A percentile compares a stretch with the other conserved stretches of the same genome.
Evolutionary conservation across 2,113 vertebrate genomes (phyloP).

Genomic region (Actenoides lindsayi): DNA sequence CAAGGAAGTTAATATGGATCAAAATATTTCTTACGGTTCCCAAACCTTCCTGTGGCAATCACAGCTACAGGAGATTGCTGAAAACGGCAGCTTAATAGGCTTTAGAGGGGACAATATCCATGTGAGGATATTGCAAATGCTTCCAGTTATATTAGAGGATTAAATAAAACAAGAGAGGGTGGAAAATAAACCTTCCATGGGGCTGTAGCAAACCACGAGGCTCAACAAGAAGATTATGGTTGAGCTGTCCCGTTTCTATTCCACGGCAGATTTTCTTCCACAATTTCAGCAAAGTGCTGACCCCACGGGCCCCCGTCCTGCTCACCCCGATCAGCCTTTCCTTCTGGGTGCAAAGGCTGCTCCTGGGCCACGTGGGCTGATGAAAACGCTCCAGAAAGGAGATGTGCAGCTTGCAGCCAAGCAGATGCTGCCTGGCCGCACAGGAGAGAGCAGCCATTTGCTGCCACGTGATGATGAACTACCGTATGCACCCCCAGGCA

Average conservation of each 20-base stretch:
- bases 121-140: background rate
- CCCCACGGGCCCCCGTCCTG: accelerated
- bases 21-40: accelerated
- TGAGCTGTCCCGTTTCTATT: background rate
- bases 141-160: background rate
- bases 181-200: background rate
- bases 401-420: accelerated
- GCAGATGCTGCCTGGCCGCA: accelerated
- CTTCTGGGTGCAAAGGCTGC: accelerated
- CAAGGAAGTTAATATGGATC: accelerated
- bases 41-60: background rate
- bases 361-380: background rate
- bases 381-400: background rate
- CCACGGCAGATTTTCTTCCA: background rate
- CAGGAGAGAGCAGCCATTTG: accelerated
- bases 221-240: background rate
- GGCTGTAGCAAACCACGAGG: background rate
- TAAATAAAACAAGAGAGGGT: background rate
- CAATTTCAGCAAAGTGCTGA: accelerated
- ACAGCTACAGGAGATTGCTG: background rate
- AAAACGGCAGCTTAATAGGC: accelerated
- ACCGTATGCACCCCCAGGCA: accelerated
- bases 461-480: accelerated
- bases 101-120: background rate
- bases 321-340: accelerated